Conservation (phyloP, 2,797 vertebrate species). For the Neoniphon sammara region DNA sequence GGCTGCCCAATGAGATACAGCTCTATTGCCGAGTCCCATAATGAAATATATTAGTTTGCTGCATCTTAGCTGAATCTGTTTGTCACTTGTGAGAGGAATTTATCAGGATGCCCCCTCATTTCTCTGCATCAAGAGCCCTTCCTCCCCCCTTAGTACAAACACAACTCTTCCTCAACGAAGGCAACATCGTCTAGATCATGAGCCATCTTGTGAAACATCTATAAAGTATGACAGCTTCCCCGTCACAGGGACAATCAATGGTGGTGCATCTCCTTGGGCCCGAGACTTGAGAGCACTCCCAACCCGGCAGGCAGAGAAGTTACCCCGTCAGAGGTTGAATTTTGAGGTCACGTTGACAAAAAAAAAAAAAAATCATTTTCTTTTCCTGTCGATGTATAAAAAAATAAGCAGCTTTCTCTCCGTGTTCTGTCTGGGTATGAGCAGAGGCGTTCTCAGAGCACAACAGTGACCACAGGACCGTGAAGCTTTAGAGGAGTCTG, state of each 20-base stretch:
- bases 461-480: slow-evolving; percentile 85
- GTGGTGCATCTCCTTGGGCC: slow-evolving; percentile 41
- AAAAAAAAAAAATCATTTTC: slow-evolving; percentile 63
- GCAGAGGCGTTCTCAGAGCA: slow-evolving; percentile 82
- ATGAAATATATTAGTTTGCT: slow-evolving; percentile 77
- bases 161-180: slow-evolving; percentile 78
- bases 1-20: slow-evolving; percentile 77
- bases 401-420: slow-evolving; percentile 84
- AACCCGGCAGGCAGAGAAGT: slow-evolving; percentile 21
- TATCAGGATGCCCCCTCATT: slow-evolving; percentile 71
- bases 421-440: slow-evolving; percentile 76
- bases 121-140: slow-evolving; percentile 71
- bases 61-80: slow-evolving; percentile 74
- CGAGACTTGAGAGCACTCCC: slow-evolving; percentile 1
- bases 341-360: slow-evolving; percentile 60
- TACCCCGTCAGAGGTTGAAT: slow-evolving; percentile 51
- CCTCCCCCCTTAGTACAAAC: slow-evolving; percentile 69
- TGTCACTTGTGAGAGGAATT: slow-evolving; percentile 76
- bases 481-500: slow-evolving; percentile 85
- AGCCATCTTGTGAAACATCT: slow-evolving; percentile 71
- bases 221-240: slow-evolving; percentile 70
- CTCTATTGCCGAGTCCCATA: slow-evolving; percentile 68
- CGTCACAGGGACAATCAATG: slow-evolving; percentile 55
- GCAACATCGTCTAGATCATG: slow-evolving; percentile 69
- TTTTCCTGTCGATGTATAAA: slow-evolving; percentile 54